Evolutionary conservation across 1,140 invertebrate genomes (phyloP), one percentile per base, ranked within the genome.

Genomic region (Cryptotermes secundus): DNA sequence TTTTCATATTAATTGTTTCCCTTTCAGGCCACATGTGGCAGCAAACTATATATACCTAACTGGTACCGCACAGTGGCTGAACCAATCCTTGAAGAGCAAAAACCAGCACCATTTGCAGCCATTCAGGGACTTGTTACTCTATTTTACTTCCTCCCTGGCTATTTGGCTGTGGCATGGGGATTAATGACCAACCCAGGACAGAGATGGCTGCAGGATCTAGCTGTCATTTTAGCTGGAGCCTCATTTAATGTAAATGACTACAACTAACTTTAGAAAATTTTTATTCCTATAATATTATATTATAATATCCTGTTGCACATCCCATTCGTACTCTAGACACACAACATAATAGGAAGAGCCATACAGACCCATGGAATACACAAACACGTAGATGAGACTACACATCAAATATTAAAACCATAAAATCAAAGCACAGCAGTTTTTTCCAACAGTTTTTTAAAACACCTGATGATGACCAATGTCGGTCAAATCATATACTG

Each of bases 191-290:
- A 72, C 31, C 59, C 59, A 31, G 59, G 26, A 26, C 59, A 72
- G n/a, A 72, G 9, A n/a, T 72, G 59, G 59, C 59, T 72, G 9
- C 26, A 72, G n/a, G 59, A 72, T 72, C 31, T 72, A 72, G 59
- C 59, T 72, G 59, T 72, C 26, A 72, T 72, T 72, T 72, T 72
- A 72, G 59, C 59, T n/a, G 59, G 59, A 72, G 59, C 59, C n/a
- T 10, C 59, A n/a, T n/a, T 72, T 72, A 26, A 72, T 31, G 59
- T 72, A 72, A 72, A 31, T 72, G 16, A 22, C 45, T 42, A 42
- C n/a, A n/a, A 6, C 16, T 3, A 3, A 14, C 9, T 14, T 42
- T 6, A 42, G 38, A 42, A 14, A 42, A 42, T 12, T 42, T 10
- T 42, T 42, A 42, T 12, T 9, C 38, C 16, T 42, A 42, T n/a